Base-by-base conservation (phyloP, 2,113 vertebrate genomes). In the Chionis minor region DNA sequence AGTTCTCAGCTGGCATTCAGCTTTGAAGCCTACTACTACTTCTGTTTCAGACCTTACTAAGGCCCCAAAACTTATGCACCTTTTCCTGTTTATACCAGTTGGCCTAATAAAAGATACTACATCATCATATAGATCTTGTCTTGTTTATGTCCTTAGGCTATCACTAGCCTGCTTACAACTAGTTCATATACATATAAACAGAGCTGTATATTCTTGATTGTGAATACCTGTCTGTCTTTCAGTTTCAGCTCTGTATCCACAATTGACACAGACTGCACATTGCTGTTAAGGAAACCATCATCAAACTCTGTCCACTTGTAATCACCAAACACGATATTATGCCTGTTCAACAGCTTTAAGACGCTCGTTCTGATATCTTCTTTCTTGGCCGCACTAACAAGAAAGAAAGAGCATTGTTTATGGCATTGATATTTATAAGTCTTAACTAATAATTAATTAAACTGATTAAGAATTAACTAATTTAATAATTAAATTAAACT, bases 231-330 rank as follows among this genome's bases (percentile, higher is more conserved):
- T 88, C 98, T 95, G 40, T 98, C 97, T 90, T 98, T 98, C 35
- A 97, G 72, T 40, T 97, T 98, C 75, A 99, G 95, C 30, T 99
- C 98, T 0, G 98, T 97, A 97, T 99, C 99, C 89, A 98, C 98
- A 51, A 99, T 92, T 1, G 98, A 96, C 67, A 99, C 98, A 3
- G 99, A 99, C 47, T 98, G 97, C 52, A 99, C 99, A 1, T 99
- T 98, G 93, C 97, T 99, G 65, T 81, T 87, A 33, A 99, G 98
- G 96, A 99, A 99, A 52, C 97, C 71, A 0, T 99, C 99, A 55
- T 99, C 99, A 89, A 99, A 99, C 59, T 99, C 99, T 1, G 97
- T 98, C 99, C 99, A 99, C 20, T 97, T 98, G 97, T 98, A 99
- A 94, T 99, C 98, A 17, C 99, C 99, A 96, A 99, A 99, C 14